phyloP scores from a whole-genome alignment of 2,797 vertebrate genomes.

The Jordanella pulchra region DNA sequence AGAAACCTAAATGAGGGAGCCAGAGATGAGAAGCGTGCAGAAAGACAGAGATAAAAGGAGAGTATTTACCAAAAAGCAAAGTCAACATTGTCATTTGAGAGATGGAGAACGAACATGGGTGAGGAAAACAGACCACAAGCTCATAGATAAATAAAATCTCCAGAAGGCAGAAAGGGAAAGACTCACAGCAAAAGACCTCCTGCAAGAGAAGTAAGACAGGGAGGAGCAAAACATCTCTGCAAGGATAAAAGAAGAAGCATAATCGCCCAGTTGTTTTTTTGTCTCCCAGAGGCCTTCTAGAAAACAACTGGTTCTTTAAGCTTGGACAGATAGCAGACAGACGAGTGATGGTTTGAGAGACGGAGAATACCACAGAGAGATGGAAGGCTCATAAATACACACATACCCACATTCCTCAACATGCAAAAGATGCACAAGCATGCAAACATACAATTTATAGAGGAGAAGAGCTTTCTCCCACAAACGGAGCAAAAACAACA shows the following conservation, averaged over 20 bases:
- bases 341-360: constrained; percentile 62
- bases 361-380: constrained; percentile 59
- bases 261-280: constrained; percentile 74
- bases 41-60: constrained; percentile 24
- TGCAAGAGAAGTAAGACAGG: constrained; percentile 59
- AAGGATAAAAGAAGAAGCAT: constrained; percentile 67
- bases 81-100: constrained; percentile 53
- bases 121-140: constrained; percentile 24
- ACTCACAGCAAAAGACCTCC: constrained; percentile 64
- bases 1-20: constrained; percentile 31
- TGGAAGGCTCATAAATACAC: constrained; percentile 21
- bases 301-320: constrained; percentile 78
- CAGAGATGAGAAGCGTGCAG: neutral
- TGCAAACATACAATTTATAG: constrained; percentile 5
- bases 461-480: constrained; percentile 15
- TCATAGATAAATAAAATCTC: constrained; percentile 60
- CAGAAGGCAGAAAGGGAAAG: constrained; percentile 54
- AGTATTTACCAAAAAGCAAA: constrained; percentile 43
- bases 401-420: constrained; percentile 10
- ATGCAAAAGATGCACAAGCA: constrained; percentile 29
- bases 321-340: constrained; percentile 76
- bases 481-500: constrained; percentile 4
- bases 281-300: constrained; percentile 66
- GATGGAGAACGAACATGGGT: constrained; percentile 14
- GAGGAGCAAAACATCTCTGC: constrained; percentile 66